A percentile compares a stretch with the other conserved stretches of the same genome.
Evolutionary conservation across 2,888 invertebrate species (phyloP).

Genomic region (Idaea dimidiata): DNA sequence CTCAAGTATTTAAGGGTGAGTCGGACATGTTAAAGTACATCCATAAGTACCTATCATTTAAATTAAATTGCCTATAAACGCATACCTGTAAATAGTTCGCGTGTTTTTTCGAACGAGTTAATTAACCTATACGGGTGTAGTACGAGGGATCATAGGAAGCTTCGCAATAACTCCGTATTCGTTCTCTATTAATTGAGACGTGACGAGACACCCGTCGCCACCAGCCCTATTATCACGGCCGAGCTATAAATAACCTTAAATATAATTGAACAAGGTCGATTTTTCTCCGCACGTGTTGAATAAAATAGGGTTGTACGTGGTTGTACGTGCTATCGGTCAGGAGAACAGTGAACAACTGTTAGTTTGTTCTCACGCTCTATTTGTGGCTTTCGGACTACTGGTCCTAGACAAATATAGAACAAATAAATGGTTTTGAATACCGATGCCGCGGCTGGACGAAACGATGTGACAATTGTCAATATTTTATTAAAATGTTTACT

Average conservation of each 20-base stretch:
- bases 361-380: constrained; percentile 61
- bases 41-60: not conserved
- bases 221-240: constrained; percentile 21
- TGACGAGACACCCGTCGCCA: constrained; percentile 44
- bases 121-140: not conserved
- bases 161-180: constrained; percentile 46
- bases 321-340: constrained; percentile 38
- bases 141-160: constrained; percentile 37
- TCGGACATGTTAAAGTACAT: not conserved
- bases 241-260: constrained; percentile 32
- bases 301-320: constrained; percentile 37
- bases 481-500: not conserved
- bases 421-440: constrained; percentile 45
- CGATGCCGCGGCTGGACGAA: constrained; percentile 29
- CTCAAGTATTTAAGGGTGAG: not conserved
- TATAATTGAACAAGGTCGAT: constrained; percentile 33
- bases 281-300: constrained; percentile 23
- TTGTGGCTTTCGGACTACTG: constrained; percentile 52
- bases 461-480: constrained; percentile 8
- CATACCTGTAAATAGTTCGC: not conserved
- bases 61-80: not conserved
- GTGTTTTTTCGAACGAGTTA: not conserved
- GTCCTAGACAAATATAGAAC: constrained; percentile 43
- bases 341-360: constrained; percentile 49
- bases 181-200: constrained; percentile 62